Evolutionary conservation across 2,113 vertebrate genomes (phyloP).

Genomic region (Picathartes gymnocephalus): DNA sequence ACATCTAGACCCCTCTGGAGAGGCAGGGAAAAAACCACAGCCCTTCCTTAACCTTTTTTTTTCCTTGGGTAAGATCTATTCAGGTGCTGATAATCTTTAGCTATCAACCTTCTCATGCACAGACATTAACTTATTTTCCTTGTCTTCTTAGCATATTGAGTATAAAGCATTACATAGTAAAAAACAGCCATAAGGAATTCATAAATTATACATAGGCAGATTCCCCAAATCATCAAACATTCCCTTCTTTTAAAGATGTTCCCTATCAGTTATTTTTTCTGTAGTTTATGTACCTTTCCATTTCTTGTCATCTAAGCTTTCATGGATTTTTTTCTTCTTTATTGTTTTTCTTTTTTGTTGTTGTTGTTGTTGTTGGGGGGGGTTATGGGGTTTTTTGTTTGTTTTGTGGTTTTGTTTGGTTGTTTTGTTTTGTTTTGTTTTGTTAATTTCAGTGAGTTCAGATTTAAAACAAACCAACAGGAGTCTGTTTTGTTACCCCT

Average conservation of each 20-base stretch:
- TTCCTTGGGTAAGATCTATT: background rate
- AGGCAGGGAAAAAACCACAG: background rate
- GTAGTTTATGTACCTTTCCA: background rate
- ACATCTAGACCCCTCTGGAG: background rate
- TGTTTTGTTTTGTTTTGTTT: background rate
- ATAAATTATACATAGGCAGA: constrained; percentile 49
- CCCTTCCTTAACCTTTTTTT: background rate
- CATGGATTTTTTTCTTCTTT: background rate
- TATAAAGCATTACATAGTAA: constrained; percentile 6
- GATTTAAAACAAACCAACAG: background rate
- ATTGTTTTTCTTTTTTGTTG: background rate
- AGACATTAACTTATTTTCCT: background rate
- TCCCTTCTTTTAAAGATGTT: background rate
- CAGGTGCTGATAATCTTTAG: background rate
- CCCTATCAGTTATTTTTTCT: background rate
- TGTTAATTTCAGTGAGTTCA: background rate
- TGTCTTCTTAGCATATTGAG: background rate
- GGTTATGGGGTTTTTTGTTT: background rate
- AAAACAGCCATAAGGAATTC: constrained; percentile 33
- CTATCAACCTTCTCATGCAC: background rate
- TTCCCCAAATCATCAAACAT: constrained; percentile 37
- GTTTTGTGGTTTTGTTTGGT: background rate
- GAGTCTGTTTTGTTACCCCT: background rate
- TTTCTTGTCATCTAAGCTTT: background rate
- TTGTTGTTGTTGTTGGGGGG: no score